Conservation (phyloP, 1,140 invertebrate species). For the Aphidius ervi region DNA sequence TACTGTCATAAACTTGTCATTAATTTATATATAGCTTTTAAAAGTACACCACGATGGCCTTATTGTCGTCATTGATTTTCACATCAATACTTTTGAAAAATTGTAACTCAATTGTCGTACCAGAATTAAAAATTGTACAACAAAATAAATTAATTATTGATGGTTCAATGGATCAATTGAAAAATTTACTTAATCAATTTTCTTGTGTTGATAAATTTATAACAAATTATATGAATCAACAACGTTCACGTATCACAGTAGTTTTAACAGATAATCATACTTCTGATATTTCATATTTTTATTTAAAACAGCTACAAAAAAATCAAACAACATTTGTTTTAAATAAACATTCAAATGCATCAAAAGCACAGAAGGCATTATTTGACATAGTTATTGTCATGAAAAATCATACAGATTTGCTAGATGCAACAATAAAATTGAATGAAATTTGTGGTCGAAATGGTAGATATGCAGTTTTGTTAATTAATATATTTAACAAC, state of each 20-base stretch:
- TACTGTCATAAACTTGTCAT: no score
- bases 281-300: background rate
- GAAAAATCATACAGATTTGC: slow-evolving; percentile 22
- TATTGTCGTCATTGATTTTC: no score
- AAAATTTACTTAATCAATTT: background rate
- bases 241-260: slow-evolving; percentile 6
- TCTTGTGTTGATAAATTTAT: slow-evolving; percentile 26
- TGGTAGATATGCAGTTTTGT: slow-evolving; percentile 28
- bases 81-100: no score
- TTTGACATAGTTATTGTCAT: slow-evolving; percentile 28
- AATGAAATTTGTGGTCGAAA: slow-evolving; percentile 29
- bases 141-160: no score
- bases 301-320: slow-evolving; percentile 7
- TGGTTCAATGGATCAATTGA: no score
- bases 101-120: background rate
- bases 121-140: background rate
- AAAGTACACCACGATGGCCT: no score
- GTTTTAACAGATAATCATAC: background rate
- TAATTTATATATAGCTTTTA: no score
- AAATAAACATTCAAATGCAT: background rate
- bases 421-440: slow-evolving; percentile 2
- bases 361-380: background rate
- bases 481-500: slow-evolving; percentile 20
- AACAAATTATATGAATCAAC: background rate
- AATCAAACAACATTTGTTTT: slow-evolving; percentile 19